phyloP scores from a whole-genome alignment of 2,888 invertebrate genomes.

The Zele albiditarsus region DNA sequence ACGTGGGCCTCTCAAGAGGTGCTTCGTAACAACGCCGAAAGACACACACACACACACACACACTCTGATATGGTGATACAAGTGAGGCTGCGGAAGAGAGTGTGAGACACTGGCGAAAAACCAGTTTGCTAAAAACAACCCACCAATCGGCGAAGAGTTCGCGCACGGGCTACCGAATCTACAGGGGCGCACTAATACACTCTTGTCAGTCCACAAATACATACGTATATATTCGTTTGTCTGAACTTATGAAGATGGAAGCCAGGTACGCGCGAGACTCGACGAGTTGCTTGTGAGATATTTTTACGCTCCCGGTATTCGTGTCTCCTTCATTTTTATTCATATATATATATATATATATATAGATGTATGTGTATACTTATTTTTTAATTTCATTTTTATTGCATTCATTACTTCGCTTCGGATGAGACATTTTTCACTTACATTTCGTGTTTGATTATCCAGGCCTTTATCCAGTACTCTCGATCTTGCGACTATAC shows the following conservation, averaged over 20 bases:
- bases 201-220: constrained; percentile 20
- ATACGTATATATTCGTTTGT: constrained; percentile 21
- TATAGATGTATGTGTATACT: background rate
- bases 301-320: constrained; percentile 10
- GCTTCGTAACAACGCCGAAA: constrained; percentile 28
- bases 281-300: constrained; percentile 17
- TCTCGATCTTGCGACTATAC: background rate
- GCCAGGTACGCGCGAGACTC: constrained; percentile 26
- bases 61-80: background rate
- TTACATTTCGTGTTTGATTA: constrained; percentile 23
- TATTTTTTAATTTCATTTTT: constrained; percentile 16
- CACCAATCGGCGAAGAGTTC: constrained; percentile 58
- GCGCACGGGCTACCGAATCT: constrained; percentile 64
- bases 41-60: background rate
- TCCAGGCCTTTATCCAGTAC: background rate
- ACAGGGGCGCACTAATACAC: constrained; percentile 50
- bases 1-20: constrained; percentile 17
- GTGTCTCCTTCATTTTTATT: constrained; percentile 3
- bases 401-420: background rate
- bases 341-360: background rate
- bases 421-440: background rate
- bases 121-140: constrained; percentile 70
- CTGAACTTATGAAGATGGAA: constrained; percentile 22
- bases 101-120: constrained; percentile 52
- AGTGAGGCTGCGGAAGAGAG: background rate